phyloP scores from a whole-genome alignment of 1,140 invertebrate species.

The Lepidurus apus region DNA sequence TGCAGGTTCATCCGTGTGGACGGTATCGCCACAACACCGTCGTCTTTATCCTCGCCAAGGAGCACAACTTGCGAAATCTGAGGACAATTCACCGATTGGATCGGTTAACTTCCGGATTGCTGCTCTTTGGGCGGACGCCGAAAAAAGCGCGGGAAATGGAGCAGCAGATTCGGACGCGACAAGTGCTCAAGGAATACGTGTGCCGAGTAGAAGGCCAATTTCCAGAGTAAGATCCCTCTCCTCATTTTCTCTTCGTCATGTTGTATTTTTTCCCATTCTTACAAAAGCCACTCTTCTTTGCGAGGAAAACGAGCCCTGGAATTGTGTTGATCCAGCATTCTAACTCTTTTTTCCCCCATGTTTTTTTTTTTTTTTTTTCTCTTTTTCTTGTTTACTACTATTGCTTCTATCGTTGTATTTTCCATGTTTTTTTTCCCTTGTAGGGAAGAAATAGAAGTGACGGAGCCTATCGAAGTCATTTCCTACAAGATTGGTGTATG shows the following conservation, averaged over 20 bases:
- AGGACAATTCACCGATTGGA: conserved; percentile 87
- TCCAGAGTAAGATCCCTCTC: conserved; percentile 67
- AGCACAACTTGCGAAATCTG: conserved; percentile 88
- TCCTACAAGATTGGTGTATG: conserved; percentile 94
- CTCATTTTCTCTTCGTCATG: conserved; percentile 10
- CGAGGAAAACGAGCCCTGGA: background rate
- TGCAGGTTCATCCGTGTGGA: conserved; percentile 91
- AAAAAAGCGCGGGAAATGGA: conserved; percentile 89
- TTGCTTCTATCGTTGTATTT: background rate
- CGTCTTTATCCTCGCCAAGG: conserved; percentile 92
- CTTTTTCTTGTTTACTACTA: background rate
- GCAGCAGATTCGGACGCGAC: conserved; percentile 83
- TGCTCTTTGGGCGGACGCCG: conserved; percentile 87
- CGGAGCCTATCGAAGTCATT: conserved; percentile 86
- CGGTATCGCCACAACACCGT: conserved; percentile 93
- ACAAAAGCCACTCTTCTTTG: background rate
- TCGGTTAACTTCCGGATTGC: conserved; percentile 85
- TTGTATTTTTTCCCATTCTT: conserved; percentile 27
- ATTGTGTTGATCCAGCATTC: conserved; percentile 9
- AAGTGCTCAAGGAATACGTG: conserved; percentile 94
- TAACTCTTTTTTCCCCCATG: background rate
- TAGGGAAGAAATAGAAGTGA: conserved; percentile 74
- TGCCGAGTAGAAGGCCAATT: conserved; percentile 94
- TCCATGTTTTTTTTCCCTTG: background rate
- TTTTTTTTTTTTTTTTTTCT: background rate